phyloP scores from a whole-genome alignment of 2,888 invertebrate species.

The Drosophila pseudotakahashii region DNA sequence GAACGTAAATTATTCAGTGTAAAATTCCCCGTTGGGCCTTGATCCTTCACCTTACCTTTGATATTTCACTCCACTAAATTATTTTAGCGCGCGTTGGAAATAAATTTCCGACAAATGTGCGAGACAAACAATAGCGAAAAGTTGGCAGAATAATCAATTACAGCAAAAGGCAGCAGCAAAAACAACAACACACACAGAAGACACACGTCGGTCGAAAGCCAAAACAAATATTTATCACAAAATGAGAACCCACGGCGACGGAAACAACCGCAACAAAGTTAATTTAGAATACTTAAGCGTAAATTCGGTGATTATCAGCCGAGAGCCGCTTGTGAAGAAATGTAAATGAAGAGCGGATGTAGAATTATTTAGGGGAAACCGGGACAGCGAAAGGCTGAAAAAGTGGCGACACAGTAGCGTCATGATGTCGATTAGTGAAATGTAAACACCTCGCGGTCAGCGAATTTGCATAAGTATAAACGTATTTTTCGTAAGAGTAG shows the following conservation, averaged over 20 bases:
- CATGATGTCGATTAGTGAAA: constrained; percentile 44
- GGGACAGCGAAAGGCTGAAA: constrained; percentile 6
- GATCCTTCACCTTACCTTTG: constrained; percentile 13
- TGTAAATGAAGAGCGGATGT: constrained; percentile 46
- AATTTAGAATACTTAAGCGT: constrained; percentile 48
- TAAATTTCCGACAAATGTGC: constrained; percentile 30
- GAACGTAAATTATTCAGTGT: neutral
- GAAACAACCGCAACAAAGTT: constrained; percentile 29
- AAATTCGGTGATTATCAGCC: constrained; percentile 52
- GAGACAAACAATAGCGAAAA: constrained; percentile 40
- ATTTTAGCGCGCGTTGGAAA: constrained; percentile 33
- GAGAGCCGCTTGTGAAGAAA: constrained; percentile 48
- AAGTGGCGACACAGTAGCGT: constrained; percentile 28
- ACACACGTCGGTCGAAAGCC: constrained; percentile 45
- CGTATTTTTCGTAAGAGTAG: constrained; percentile 8
- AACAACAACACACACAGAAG: constrained; percentile 18
- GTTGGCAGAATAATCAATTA: constrained; percentile 45
- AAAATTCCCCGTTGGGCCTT: neutral
- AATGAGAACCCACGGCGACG: constrained; percentile 23
- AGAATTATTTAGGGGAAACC: constrained; percentile 3
- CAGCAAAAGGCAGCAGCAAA: constrained; percentile 25
- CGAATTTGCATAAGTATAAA: constrained; percentile 33
- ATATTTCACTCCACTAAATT: constrained; percentile 11
- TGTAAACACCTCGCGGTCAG: constrained; percentile 45
- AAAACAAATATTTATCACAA: constrained; percentile 47